phyloP scores from a whole-genome alignment of 1,140 invertebrate genomes.

The Tribolium madens region DNA sequence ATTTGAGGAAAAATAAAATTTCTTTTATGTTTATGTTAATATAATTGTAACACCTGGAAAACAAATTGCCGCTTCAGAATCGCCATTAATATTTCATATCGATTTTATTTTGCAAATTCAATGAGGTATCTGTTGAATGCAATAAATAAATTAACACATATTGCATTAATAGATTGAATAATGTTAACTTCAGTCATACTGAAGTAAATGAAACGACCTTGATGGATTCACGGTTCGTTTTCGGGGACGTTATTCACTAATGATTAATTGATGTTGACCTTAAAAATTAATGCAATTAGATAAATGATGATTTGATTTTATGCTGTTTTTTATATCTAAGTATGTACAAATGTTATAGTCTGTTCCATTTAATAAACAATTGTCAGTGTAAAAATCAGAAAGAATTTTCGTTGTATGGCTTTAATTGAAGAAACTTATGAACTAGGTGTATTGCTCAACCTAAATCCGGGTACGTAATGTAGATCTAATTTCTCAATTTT shows the following conservation, averaged over 20 bases:
- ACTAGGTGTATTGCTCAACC: too few relatives aligned
- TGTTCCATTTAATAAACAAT: too few relatives aligned
- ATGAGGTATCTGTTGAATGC: slow-evolving; percentile 8
- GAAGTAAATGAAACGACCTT: background rate
- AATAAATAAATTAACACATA: background rate
- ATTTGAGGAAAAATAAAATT: background rate
- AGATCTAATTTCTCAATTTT: too few relatives aligned
- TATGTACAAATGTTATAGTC: too few relatives aligned
- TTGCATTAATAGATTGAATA: background rate
- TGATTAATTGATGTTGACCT: background rate
- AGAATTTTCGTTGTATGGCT: too few relatives aligned
- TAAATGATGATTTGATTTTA: background rate
- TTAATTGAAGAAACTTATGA: too few relatives aligned
- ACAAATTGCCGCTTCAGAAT: background rate
- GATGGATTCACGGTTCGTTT: background rate
- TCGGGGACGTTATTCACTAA: background rate
- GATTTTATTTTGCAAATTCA: background rate
- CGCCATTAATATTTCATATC: background rate
- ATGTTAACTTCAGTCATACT: background rate
- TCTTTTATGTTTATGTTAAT: background rate
- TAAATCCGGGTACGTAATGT: too few relatives aligned
- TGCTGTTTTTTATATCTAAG: background rate
- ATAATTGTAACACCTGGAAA: background rate
- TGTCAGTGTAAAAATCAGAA: too few relatives aligned
- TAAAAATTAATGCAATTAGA: background rate